A percentile compares a stretch with the other conserved stretches of the same genome.
phyloP scores from a whole-genome alignment of 2,888 invertebrate species.

The Dicranocentrus wangi region DNA sequence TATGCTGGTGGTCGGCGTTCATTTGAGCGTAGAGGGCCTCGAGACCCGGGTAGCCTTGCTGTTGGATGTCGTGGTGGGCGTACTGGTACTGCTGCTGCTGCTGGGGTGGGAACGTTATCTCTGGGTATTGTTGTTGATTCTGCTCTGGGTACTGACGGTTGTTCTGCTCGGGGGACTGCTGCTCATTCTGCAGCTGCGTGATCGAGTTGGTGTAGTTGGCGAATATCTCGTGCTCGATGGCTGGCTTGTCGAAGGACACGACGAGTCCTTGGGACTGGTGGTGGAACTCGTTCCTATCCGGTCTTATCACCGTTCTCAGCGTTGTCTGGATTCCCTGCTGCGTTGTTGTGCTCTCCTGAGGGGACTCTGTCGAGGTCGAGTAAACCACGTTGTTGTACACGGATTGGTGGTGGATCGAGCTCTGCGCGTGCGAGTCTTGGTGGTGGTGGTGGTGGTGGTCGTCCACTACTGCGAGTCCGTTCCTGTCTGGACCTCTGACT shows the following conservation, averaged over 20 bases:
- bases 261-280: slow-evolving; percentile 56
- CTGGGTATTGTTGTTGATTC: slow-evolving; percentile 50
- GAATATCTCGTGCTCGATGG: slow-evolving; percentile 54
- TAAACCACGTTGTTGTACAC: slow-evolving; percentile 22
- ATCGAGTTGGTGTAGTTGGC: slow-evolving; percentile 47
- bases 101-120: slow-evolving; percentile 14
- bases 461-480: slow-evolving; percentile 32
- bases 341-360: slow-evolving; percentile 17
- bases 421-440: slow-evolving; percentile 17
- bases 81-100: slow-evolving; percentile 56
- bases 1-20: background rate
- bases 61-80: slow-evolving; percentile 71
- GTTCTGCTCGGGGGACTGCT: slow-evolving; percentile 68
- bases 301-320: slow-evolving; percentile 84
- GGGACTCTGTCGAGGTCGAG: slow-evolving; percentile 20
- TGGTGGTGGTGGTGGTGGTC: background rate
- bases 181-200: slow-evolving; percentile 36
- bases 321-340: slow-evolving; percentile 76
- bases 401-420: slow-evolving; percentile 40
- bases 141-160: slow-evolving; percentile 31
- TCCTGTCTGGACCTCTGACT: slow-evolving; percentile 65
- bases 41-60: slow-evolving; percentile 72
- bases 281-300: slow-evolving; percentile 82
- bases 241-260: slow-evolving; percentile 68
- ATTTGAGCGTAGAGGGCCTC: slow-evolving; percentile 55